Evolutionary conservation across 1,140 invertebrate species (phyloP).

Genomic region (Lethrus apterus): DNA sequence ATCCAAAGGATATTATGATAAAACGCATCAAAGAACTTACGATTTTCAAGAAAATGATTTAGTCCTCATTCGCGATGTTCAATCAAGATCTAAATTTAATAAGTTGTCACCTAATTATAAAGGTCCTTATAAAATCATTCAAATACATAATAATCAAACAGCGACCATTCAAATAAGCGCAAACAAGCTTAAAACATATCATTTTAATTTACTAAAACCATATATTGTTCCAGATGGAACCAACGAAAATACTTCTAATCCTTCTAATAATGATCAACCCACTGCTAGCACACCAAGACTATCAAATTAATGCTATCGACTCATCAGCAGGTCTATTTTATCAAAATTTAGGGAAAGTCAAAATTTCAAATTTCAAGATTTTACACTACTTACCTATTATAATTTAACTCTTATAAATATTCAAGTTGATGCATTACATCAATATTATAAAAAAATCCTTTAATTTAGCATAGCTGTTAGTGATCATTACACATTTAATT

Average conservation of each 20-base stretch:
- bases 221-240: too few relatives aligned
- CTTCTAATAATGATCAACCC: too few relatives aligned
- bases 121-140: constrained; percentile 33
- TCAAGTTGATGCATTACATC: not conserved
- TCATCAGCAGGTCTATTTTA: constrained; percentile 17
- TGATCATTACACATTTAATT: too few relatives aligned
- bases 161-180: too few relatives aligned
- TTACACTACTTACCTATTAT: constrained; percentile 16
- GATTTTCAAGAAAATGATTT: constrained; percentile 31
- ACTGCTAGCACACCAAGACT: too few relatives aligned
- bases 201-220: too few relatives aligned
- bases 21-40: constrained; percentile 33
- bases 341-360: constrained; percentile 15
- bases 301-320: constrained; percentile 2
- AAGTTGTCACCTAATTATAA: constrained; percentile 32
- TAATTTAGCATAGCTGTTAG: too few relatives aligned
- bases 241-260: too few relatives aligned
- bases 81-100: constrained; percentile 24
- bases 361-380: constrained; percentile 16
- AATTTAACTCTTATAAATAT: constrained; percentile 16
- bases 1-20: constrained; percentile 27
- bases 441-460: constrained; percentile 14
- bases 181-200: too few relatives aligned
- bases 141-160: constrained; percentile 33
- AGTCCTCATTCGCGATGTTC: constrained; percentile 22